Evolutionary conservation across 2,113 vertebrate genomes (phyloP).

Genomic region (Peromyscus leucopus): DNA sequence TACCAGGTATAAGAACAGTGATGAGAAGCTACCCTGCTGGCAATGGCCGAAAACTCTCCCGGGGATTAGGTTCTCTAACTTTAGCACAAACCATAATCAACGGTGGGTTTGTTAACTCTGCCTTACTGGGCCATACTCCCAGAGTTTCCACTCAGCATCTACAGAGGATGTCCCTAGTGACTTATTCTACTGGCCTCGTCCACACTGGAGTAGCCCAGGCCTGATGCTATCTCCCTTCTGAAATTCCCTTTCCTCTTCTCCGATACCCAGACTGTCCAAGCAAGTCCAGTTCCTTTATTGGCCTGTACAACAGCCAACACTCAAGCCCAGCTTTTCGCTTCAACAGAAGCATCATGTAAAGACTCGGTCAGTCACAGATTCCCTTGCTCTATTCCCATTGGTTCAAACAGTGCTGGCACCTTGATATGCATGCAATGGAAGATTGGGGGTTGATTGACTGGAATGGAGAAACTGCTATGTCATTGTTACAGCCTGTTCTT

Average conservation of each 20-base stretch:
- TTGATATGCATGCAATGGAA: not conserved
- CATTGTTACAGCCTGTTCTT: conserved; percentile 34
- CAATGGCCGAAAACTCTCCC: not conserved
- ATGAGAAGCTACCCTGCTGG: not conserved
- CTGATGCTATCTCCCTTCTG: not conserved
- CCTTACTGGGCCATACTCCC: not conserved
- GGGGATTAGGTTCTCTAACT: not conserved
- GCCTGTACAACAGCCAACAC: not conserved
- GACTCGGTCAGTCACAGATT: not conserved
- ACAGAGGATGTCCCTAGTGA: not conserved
- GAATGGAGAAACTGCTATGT: not conserved
- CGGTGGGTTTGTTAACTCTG: not conserved
- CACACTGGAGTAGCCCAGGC: not conserved
- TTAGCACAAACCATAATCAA: not conserved
- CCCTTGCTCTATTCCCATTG: not conserved
- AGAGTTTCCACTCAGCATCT: not conserved
- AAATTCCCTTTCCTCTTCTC: not conserved
- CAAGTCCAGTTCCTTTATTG: not conserved
- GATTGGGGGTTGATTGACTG: not conserved
- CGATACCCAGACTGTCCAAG: not conserved
- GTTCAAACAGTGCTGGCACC: not conserved
- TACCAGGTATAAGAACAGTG: not conserved
- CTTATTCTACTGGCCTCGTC: not conserved
- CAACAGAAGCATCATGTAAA: not conserved
- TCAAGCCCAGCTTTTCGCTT: not conserved